Conservation (phyloP, 2,113 vertebrate species). For the Aptenodytes forsteri region DNA sequence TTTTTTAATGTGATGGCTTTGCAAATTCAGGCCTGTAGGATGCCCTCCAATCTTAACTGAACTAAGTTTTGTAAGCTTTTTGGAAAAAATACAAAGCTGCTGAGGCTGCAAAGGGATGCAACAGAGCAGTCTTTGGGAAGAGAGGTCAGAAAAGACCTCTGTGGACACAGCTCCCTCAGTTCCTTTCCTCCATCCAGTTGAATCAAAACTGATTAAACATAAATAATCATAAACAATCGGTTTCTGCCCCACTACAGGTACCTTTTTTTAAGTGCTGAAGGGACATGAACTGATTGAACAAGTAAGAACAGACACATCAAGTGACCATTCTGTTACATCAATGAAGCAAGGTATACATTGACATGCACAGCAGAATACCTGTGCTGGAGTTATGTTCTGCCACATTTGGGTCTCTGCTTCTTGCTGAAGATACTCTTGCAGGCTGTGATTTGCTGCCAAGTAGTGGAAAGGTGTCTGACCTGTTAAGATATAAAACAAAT, state of each 20-base stretch:
- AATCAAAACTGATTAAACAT: not conserved
- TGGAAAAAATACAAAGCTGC: not conserved
- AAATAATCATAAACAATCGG: fast-evolving
- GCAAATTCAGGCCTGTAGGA: not conserved
- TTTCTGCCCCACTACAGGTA: not conserved
- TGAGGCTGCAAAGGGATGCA: not conserved
- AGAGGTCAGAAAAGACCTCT: not conserved
- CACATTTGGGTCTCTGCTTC: constrained; percentile 59
- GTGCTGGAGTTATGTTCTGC: constrained; percentile 67
- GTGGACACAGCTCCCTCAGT: not conserved
- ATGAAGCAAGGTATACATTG: fast-evolving
- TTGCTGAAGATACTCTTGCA: constrained; percentile 71
- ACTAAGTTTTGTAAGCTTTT: not conserved
- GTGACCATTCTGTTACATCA: fast-evolving
- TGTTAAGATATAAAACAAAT: constrained; percentile 56
- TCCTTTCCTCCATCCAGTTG: not conserved
- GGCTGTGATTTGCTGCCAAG: constrained; percentile 73
- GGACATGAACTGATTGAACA: not conserved
- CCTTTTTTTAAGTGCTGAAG: not conserved
- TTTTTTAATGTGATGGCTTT: not conserved
- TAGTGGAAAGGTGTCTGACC: constrained; percentile 79
- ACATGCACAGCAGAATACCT: constrained; percentile 69
- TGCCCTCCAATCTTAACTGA: not conserved
- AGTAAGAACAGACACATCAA: not conserved
- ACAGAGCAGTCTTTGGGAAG: not conserved